phyloP scores from a whole-genome alignment of 2,113 vertebrate genomes.

The Dromaius novaehollandiae region DNA sequence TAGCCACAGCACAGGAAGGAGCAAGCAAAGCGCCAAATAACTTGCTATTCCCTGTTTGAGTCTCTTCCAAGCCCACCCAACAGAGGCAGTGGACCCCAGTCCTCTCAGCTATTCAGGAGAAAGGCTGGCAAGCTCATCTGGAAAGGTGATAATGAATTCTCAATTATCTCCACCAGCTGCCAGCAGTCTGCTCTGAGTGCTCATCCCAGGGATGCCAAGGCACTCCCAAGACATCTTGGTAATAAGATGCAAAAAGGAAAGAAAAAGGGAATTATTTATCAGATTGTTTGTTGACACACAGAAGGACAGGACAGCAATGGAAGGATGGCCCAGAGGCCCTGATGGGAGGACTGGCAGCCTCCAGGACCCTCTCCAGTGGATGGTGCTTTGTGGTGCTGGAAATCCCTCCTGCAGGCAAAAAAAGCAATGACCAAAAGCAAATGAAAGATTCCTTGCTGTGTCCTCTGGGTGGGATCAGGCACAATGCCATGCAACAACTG shows the following conservation, averaged over 20 bases:
- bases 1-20: background rate
- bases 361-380: background rate
- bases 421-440: background rate
- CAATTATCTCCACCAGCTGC: background rate
- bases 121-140: background rate
- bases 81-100: background rate
- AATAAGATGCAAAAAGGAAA: background rate
- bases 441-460: fast-evolving
- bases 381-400: background rate
- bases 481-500: background rate
- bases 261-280: constrained; percentile 1
- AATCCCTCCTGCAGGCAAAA: background rate
- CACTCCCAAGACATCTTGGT: background rate
- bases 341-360: background rate
- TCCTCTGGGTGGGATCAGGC: background rate
- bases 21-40: background rate
- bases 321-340: background rate
- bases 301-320: background rate
- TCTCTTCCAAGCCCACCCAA: background rate
- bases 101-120: background rate
- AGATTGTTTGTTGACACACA: background rate
- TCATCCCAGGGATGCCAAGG: background rate
- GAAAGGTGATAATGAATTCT: background rate
- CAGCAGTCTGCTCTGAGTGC: background rate
- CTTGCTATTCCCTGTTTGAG: background rate